A percentile compares a stretch with the other conserved stretches of the same genome.
These are phyloP conservation scores for Oikopleura vanhoeffeni DNA, from an alignment of 23 tunicate species.

Conservation along the genomic window DNA sequence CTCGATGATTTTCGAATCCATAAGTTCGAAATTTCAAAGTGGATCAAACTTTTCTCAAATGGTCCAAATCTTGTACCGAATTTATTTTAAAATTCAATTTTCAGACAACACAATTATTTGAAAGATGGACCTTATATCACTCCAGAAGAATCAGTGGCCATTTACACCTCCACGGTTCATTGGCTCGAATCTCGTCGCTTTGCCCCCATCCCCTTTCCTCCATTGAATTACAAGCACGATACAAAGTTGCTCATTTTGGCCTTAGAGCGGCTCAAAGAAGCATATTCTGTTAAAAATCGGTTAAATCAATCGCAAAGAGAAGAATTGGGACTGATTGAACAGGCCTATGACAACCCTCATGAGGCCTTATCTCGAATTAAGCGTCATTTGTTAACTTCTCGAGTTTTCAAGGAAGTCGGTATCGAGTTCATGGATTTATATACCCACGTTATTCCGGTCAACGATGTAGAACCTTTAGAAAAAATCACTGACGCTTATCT, in stretches of 20 bases:
- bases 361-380: constrained; percentile 95
- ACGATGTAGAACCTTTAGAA: constrained; percentile 93
- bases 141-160: constrained; percentile 93
- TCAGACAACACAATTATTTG: not conserved
- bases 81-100: no score
- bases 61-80: no score
- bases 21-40: no score
- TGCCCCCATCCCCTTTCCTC: constrained; percentile 97
- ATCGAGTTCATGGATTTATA: constrained; percentile 97
- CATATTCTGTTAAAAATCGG: constrained; percentile 89
- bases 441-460: constrained; percentile 96
- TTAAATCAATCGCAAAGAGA: constrained; percentile 93
- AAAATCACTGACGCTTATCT: constrained; percentile 99
- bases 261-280: constrained; percentile 76
- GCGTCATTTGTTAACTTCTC: constrained; percentile 90
- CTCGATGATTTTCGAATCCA: no score
- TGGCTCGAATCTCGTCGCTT: constrained; percentile 88
- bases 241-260: constrained; percentile 83
- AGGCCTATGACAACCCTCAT: constrained; percentile 97
- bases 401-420: constrained; percentile 95
- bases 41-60: no score
- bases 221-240: constrained; percentile 93
- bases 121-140: constrained; percentile 99
- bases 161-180: constrained; percentile 93
- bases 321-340: constrained; percentile 84